A percentile compares a stretch with the other conserved stretches of the same genome.
Conservation (phyloP, 2,888 invertebrate species). For the Cerastoderma edule region DNA sequence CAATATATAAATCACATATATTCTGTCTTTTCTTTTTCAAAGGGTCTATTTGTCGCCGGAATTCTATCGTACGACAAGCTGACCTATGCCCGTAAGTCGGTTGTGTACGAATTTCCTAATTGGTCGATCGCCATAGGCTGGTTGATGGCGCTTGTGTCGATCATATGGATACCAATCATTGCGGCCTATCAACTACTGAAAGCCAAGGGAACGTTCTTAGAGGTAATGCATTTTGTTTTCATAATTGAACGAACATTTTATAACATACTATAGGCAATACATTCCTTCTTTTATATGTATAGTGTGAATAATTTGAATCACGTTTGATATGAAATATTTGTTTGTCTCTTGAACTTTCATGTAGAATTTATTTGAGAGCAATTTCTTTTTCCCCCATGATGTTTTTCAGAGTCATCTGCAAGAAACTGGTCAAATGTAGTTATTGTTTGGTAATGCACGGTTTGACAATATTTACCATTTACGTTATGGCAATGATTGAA, state of each 20-base stretch:
- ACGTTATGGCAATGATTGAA: too few relatives aligned
- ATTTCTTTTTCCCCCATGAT: not conserved
- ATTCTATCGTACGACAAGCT: conserved; percentile 78
- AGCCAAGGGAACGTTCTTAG: conserved; percentile 62
- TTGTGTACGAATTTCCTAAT: conserved; percentile 84
- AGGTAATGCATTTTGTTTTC: not conserved
- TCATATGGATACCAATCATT: conserved; percentile 76
- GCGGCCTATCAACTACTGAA: conserved; percentile 64
- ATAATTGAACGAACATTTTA: too few relatives aligned
- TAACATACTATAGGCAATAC: too few relatives aligned
- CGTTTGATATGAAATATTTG: not conserved
- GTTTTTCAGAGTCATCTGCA: not conserved
- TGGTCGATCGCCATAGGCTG: conserved; percentile 83
- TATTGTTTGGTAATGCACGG: too few relatives aligned
- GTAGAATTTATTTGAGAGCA: not conserved
- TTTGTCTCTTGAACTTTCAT: not conserved
- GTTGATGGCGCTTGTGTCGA: conserved; percentile 73
- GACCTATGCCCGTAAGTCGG: conserved; percentile 81
- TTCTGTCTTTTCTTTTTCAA: not conserved
- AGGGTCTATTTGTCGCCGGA: conserved; percentile 76
- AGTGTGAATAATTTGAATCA: not conserved
- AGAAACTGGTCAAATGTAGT: too few relatives aligned
- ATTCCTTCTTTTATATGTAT: not conserved
- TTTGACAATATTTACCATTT: too few relatives aligned
- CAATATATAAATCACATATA: not conserved